Evolutionary conservation across 2,797 vertebrate genomes (phyloP), one percentile per base, ranked within the genome.

Genomic region (Yasuhikotakia modesta): DNA sequence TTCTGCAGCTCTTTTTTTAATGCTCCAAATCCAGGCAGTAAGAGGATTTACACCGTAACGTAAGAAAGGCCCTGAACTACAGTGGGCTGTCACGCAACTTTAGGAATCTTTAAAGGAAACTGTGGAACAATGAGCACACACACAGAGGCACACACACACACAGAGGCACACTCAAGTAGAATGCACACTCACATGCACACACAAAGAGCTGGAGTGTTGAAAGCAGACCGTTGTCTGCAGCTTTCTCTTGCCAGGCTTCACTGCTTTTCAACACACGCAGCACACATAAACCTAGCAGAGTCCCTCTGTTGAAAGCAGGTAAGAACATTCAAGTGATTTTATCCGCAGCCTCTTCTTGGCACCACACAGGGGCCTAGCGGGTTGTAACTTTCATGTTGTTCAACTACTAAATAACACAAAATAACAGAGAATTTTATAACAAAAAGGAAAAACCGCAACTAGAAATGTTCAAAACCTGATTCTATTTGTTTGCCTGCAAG

Each of bases 41-140:
- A 83, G 68, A 76, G 76, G 81, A 85, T 83, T 81, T 81, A 79
- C 72, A 22, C 70, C 50, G 39, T 67, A 58, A 66, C 63, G 48
- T 67, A 64, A 81, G 76, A 72, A 45, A 85, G 72, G 43, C 55
- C 45, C n/a, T 52, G 22, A 57, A 81, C 30, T 63, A 32, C 55
- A 75, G 67, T 50, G 17, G n/a, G 63, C 63, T 82, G 67, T 80
- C 81, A 85, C 48, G 78, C 83, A 82, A 69, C 55, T 61, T 58
- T 73, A 63, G 53, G 50, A 67, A 69, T 60, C 58, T 78, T 78
- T 65, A 55, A 60, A 61, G 35, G 67, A 73, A 65, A 24, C 21
- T 63, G 32, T 10, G 69, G 71, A 77, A 64, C 50, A 71, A 72
- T 3, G 22, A 78, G 39, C 21, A 35, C 24, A 27, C 39, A 45